Evolutionary conservation across 2,113 vertebrate genomes (phyloP), one percentile per base, ranked within the genome.

Genomic region (Chaenogobius annularis): DNA sequence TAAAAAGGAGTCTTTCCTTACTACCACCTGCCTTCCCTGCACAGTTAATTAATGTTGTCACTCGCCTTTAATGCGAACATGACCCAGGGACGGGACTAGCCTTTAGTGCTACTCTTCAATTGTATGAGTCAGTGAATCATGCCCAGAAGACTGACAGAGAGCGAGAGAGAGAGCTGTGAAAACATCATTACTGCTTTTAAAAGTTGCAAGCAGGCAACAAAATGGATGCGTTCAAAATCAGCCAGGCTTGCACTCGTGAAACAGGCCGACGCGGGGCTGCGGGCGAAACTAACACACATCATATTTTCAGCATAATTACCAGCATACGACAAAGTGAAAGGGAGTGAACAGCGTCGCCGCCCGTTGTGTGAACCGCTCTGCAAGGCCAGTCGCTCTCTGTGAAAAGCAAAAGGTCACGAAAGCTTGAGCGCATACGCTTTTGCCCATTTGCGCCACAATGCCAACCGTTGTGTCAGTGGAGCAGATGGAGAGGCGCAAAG

Each of bases 401-500:
- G 8, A 35, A 79, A 31, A 78, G 69, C 20, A 72, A 75, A 75
- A 82, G 76, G 69, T 75, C 1, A 1, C 70, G 69, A 82, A 85
- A 66, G 68, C 71, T 73, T 17, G 19, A 6, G n/a, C 43, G 31
- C 74, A 75, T 71, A 69, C 72, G 78, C 70, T 58, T 55, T 74
- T 37, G 56, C 23, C 11, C 17, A 61, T 26, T 31, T 31, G 4
- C 56, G 66, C 40, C 61, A 20, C 37, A 13, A 61, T 75, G 43
- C 64, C 61, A 69, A 61, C 23, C 0, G 11, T 9, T 17, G 15
- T 19, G 69, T 85, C 78, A 75, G 61, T 77, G 81, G 76, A 73
- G 55, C 86, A 88, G 83, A 85, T 83, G 86, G 87, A 72, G 61
- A 52, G 61, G 74, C 73, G 72, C 62, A 17, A 40, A 4, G 44